Conservation (phyloP, 2,113 vertebrate genomes). For the Calidris pugnax region DNA sequence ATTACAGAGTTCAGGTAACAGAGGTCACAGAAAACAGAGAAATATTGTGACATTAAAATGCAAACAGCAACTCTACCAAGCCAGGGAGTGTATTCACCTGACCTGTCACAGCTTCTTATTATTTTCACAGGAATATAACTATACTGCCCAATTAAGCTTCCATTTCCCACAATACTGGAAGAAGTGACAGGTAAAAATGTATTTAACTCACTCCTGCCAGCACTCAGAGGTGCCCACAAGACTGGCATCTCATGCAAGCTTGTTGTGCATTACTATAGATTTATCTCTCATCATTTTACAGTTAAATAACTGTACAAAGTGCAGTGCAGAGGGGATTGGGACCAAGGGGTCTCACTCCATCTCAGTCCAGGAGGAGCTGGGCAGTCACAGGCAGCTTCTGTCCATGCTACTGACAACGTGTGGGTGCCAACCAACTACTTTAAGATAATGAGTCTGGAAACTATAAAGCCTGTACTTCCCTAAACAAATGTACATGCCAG, state of each 20-base stretch:
- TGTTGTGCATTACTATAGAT: neutral
- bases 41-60: neutral
- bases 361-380: neutral
- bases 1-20: neutral
- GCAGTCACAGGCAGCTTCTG: neutral
- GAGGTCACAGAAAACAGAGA: neutral
- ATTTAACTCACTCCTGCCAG: neutral
- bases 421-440: neutral
- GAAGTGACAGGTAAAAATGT: neutral
- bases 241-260: neutral
- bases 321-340: neutral
- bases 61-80: neutral
- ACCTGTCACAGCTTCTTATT: neutral
- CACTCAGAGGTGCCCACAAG: neutral
- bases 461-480: neutral
- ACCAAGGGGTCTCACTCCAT: neutral
- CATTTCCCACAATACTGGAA: neutral
- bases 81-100: neutral
- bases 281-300: no score
- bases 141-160: neutral
- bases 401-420: no score
- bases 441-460: neutral
- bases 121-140: neutral
- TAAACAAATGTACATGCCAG: accelerated
- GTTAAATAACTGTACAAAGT: neutral